These are phyloP conservation scores for Tragulus kanchil DNA, from an alignment of 2,113 vertebrate species.

Conservation along the genomic window DNA sequence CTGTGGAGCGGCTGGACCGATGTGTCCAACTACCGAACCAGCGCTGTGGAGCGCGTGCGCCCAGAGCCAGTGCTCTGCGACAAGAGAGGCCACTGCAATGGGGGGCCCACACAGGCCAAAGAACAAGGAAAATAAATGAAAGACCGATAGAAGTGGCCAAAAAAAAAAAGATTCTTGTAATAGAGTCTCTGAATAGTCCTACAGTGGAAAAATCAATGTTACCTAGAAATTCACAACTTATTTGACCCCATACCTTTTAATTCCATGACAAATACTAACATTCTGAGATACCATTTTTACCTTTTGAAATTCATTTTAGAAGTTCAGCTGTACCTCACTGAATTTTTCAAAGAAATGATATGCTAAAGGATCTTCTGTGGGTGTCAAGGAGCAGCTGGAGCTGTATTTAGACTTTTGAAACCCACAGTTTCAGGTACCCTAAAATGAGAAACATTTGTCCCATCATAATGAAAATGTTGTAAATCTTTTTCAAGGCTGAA, in stretches of 20 bases:
- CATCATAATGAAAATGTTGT: neutral
- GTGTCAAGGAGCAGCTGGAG: neutral
- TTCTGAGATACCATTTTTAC: slow-evolving; percentile 29
- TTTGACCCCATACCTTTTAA: neutral
- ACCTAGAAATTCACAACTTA: neutral
- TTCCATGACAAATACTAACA: neutral
- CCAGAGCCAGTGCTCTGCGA: no score
- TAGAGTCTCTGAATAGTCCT: neutral
- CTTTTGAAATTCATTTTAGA: slow-evolving; percentile 46
- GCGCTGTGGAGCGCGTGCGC: no score
- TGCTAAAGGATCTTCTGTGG: neutral
- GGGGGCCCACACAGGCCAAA: no score
- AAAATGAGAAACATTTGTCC: neutral
- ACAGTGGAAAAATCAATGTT: neutral
- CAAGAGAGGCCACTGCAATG: no score
- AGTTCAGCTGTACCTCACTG: neutral
- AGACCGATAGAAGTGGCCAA: no score
- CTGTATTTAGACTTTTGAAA: neutral
- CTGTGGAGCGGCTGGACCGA: no score
- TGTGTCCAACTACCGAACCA: no score
- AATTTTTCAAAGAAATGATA: slow-evolving; percentile 35
- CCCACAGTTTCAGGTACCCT: neutral
- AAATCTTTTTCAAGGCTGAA: neutral
- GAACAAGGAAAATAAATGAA: no score
- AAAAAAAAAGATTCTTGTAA: neutral